phyloP scores from a whole-genome alignment of 2,113 vertebrate genomes.

The Odobenus rosmarus region DNA sequence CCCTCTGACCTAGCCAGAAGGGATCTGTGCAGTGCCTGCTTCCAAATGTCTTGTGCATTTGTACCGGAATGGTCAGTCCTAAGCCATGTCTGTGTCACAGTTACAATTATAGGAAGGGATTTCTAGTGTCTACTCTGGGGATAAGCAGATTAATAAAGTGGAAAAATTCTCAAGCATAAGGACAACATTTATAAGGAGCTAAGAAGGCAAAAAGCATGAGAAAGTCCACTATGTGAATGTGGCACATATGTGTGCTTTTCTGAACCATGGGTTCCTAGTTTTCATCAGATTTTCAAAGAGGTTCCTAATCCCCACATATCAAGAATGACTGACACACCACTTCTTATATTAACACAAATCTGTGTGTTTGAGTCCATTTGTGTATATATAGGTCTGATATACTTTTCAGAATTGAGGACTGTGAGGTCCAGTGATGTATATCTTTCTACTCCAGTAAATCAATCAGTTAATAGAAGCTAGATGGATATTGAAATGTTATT shows the following conservation, averaged over 20 bases:
- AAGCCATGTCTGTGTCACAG: neutral
- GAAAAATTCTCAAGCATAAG: neutral
- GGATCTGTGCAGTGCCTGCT: neutral
- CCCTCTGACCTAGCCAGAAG: neutral
- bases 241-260: neutral
- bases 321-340: neutral
- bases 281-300: neutral
- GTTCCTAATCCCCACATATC: neutral
- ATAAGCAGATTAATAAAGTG: neutral
- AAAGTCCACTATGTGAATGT: neutral
- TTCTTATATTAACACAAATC: neutral
- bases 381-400: neutral
- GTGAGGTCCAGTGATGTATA: neutral
- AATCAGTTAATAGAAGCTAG: neutral
- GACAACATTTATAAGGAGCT: neutral
- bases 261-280: neutral
- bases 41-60: neutral
- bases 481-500: neutral
- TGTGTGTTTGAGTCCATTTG: neutral
- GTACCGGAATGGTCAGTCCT: neutral
- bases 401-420: constrained; percentile 16
- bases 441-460: neutral
- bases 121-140: neutral
- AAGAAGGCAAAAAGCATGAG: neutral
- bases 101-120: neutral